phyloP scores from a whole-genome alignment of 2,888 invertebrate genomes.

The Pachycephus smyrnensis region DNA sequence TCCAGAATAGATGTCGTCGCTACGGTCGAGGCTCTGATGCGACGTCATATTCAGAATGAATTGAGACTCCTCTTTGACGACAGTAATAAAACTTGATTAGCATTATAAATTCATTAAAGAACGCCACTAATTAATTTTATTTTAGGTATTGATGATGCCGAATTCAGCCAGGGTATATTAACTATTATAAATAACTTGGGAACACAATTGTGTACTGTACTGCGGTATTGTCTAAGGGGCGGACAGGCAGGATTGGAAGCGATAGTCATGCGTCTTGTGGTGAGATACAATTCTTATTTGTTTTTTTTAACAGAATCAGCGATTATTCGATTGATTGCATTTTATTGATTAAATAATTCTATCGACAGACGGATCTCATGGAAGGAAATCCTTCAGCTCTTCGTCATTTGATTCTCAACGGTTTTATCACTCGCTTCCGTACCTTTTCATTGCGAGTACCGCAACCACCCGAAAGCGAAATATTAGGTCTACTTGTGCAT shows the following conservation, averaged over 20 bases:
- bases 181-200: slow-evolving; percentile 37
- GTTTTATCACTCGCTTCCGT: slow-evolving; percentile 38
- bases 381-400: slow-evolving; percentile 20
- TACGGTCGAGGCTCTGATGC: slow-evolving; percentile 43
- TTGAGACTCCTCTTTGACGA: slow-evolving; percentile 36
- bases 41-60: slow-evolving; percentile 35
- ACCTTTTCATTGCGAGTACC: slow-evolving; percentile 35
- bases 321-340: slow-evolving; percentile 2
- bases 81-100: too few relatives aligned
- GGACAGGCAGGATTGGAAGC: slow-evolving; percentile 65
- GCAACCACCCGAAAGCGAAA: slow-evolving; percentile 41
- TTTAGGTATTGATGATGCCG: slow-evolving; percentile 40
- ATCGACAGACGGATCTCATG: slow-evolving; percentile 30
- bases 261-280: slow-evolving; percentile 62
- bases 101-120: too few relatives aligned
- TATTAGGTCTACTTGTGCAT: slow-evolving; percentile 46
- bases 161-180: slow-evolving; percentile 38
- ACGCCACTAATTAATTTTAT: neutral
- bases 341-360: neutral
- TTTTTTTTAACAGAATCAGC: neutral
- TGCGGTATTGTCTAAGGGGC: slow-evolving; percentile 52
- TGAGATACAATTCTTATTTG: slow-evolving; percentile 43
- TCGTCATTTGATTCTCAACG: slow-evolving; percentile 52
- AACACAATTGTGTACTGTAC: slow-evolving; percentile 39
- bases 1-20: slow-evolving; percentile 40